A percentile compares a stretch with the other conserved stretches of the same genome.
phyloP scores from a whole-genome alignment of 2,888 invertebrate genomes.

The Cosmopolites sordidus region DNA sequence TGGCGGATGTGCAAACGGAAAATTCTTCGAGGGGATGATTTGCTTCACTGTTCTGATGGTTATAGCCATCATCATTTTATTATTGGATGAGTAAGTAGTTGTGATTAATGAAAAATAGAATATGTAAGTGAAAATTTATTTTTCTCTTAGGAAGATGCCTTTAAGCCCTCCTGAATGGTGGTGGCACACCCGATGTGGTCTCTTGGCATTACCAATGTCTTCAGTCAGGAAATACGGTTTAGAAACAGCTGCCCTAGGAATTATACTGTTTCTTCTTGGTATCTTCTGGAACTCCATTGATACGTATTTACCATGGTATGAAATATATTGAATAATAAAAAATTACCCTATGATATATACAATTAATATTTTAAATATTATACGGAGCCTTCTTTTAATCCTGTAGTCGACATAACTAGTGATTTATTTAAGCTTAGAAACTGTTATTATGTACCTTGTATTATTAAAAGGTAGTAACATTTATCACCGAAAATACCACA shows the following conservation, averaged over 20 bases:
- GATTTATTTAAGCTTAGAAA: no score
- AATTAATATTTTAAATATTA: no score
- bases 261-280: constrained; percentile 68
- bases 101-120: not conserved
- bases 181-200: constrained; percentile 79
- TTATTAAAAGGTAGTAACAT: no score
- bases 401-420: no score
- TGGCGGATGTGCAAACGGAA: constrained; percentile 44
- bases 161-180: constrained; percentile 81
- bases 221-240: constrained; percentile 70
- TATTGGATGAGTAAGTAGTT: constrained; percentile 54
- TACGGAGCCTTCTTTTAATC: no score
- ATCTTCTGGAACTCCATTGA: constrained; percentile 78
- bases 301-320: constrained; percentile 69
- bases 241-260: constrained; percentile 66
- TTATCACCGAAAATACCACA: no score
- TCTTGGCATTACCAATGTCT: constrained; percentile 75
- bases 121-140: not conserved
- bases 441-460: no score
- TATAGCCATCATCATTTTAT: constrained; percentile 58
- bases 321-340: no score
- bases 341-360: no score
- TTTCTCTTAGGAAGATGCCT: constrained; percentile 60
- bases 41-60: constrained; percentile 55
- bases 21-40: constrained; percentile 55